These are phyloP conservation scores for Pammene aurita DNA, from an alignment of 2,888 invertebrate genomes.

Conservation along the genomic window DNA sequence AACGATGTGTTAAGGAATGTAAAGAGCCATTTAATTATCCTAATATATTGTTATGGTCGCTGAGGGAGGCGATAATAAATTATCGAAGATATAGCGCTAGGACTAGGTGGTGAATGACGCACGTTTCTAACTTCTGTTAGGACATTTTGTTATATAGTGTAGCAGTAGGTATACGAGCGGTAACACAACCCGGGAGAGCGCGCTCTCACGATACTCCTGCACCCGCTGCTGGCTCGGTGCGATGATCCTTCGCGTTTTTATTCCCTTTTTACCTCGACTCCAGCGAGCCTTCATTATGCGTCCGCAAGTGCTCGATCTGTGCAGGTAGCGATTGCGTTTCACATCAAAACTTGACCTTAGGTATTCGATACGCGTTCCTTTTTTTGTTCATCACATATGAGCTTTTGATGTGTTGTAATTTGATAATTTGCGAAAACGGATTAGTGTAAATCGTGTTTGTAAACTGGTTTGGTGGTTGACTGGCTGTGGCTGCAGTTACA, in stretches of 20 bases:
- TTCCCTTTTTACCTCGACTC: slow-evolving; percentile 74
- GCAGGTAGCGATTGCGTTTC: slow-evolving; percentile 81
- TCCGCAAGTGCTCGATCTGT: slow-evolving; percentile 72
- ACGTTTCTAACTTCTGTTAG: slow-evolving; percentile 46
- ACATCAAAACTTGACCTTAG: slow-evolving; percentile 78
- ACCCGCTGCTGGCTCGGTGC: slow-evolving; percentile 69
- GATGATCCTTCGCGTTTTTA: slow-evolving; percentile 76
- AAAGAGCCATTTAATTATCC: slow-evolving; percentile 83
- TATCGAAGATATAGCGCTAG: slow-evolving; percentile 63
- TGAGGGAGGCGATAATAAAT: slow-evolving; percentile 79
- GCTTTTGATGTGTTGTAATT: slow-evolving; percentile 76
- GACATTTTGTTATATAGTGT: slow-evolving; percentile 39
- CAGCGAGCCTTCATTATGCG: slow-evolving; percentile 76
- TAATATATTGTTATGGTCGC: slow-evolving; percentile 82
- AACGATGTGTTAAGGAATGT: slow-evolving; percentile 83
- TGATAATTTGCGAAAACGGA: slow-evolving; percentile 74
- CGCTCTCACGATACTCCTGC: slow-evolving; percentile 66
- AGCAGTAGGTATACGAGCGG: slow-evolving; percentile 7
- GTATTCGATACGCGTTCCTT: slow-evolving; percentile 75
- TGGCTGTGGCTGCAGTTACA: slow-evolving; percentile 53
- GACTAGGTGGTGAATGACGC: slow-evolving; percentile 69
- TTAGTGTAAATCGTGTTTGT: slow-evolving; percentile 62
- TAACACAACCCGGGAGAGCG: slow-evolving; percentile 39
- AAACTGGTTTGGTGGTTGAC: slow-evolving; percentile 65
- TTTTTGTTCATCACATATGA: slow-evolving; percentile 72